These are phyloP conservation scores for Coenonympha glycerion DNA, from an alignment of 2,888 invertebrate genomes.

Conservation along the genomic window DNA sequence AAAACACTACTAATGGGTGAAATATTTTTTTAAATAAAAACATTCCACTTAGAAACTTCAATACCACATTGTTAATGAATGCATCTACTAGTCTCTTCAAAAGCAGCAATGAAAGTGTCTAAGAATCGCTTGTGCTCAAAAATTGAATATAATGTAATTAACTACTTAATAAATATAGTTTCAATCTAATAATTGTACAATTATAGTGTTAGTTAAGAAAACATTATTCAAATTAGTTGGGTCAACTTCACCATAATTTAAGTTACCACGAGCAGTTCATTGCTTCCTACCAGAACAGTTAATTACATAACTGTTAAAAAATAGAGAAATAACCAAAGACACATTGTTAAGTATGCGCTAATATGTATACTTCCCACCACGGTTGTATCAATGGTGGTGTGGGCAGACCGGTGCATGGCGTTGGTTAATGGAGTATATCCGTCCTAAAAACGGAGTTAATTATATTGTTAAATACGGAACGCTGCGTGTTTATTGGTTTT, in stretches of 20 bases:
- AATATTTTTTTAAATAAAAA: too few species aligned
- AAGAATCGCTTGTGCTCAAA: too few species aligned
- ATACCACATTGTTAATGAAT: too few species aligned
- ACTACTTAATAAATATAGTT: neutral
- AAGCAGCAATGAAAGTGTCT: too few species aligned
- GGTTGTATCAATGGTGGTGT: slow-evolving; percentile 16
- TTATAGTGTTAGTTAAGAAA: neutral
- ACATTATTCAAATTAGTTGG: neutral
- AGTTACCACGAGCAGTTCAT: neutral
- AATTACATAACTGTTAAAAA: neutral
- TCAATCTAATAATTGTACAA: neutral
- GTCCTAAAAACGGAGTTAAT: slow-evolving; percentile 23
- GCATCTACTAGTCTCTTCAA: too few species aligned
- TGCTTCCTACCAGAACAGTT: neutral
- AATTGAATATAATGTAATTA: too few species aligned
- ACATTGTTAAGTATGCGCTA: slow-evolving; percentile 10
- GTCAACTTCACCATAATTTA: neutral
- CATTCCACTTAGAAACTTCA: too few species aligned
- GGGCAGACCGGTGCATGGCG: slow-evolving; percentile 16
- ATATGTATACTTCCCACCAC: slow-evolving; percentile 18
- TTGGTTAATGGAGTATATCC: slow-evolving; percentile 23
- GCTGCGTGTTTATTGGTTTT: neutral
- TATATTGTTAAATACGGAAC: slow-evolving; percentile 15
- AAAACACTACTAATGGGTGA: too few species aligned
- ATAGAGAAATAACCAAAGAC: neutral